Conservation (phyloP, 2,888 invertebrate genomes). For the Coecobrya sp. region DNA sequence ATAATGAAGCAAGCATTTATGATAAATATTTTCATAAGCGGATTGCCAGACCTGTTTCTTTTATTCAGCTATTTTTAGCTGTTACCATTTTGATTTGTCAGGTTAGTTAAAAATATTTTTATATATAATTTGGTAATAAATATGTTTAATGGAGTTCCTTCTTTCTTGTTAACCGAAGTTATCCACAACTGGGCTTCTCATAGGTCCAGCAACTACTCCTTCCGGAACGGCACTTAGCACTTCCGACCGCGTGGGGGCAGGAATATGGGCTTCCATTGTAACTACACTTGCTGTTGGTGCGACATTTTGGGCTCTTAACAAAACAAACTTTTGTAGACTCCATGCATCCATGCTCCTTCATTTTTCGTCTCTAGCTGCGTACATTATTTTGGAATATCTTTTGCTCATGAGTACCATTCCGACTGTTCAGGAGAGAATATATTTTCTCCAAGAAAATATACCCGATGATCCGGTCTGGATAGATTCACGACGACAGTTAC, state of each 20-base stretch:
- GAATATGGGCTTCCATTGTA: conserved; percentile 63
- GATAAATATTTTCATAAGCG: conserved; percentile 60
- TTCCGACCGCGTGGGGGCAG: conserved; percentile 45
- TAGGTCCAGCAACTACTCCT: conserved; percentile 26
- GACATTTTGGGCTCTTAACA: conserved; percentile 62
- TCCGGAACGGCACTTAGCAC: conserved; percentile 17
- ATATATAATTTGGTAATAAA: no score
- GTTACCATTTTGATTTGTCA: conserved; percentile 51
- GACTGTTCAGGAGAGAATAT: conserved; percentile 46
- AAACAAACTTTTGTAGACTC: conserved; percentile 61
- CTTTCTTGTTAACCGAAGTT: conserved; percentile 13
- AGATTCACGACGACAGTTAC: conserved; percentile 3
- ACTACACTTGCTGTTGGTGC: conserved; percentile 56
- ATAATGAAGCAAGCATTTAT: conserved; percentile 58
- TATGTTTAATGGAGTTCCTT: no score
- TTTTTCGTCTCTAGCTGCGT: neutral
- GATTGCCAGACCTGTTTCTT: conserved; percentile 61
- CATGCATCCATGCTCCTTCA: conserved; percentile 65
- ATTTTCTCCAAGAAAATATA: conserved; percentile 11
- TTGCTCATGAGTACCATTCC: conserved; percentile 63
- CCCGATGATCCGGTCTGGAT: neutral
- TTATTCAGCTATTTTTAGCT: conserved; percentile 45
- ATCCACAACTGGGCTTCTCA: conserved; percentile 52
- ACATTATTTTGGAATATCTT: conserved; percentile 54
- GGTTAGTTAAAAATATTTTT: conserved; percentile 6